Base-by-base conservation (phyloP, 2,113 vertebrate species). In the Passer montanus region DNA sequence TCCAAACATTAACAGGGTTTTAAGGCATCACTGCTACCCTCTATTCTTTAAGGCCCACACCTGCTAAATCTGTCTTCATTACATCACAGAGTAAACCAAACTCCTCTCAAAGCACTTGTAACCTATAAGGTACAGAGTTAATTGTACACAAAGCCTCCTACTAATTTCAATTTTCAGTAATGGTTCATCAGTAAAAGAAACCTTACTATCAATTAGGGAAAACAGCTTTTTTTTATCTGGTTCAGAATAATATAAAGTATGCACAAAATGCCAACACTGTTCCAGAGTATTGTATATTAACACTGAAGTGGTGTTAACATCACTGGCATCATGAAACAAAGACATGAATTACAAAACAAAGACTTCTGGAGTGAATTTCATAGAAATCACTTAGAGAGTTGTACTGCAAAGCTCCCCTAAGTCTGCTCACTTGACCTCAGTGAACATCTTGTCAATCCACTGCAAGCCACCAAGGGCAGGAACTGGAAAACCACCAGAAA, bases 401-500 rank as follows among this genome's bases (percentile, higher is more conserved):
- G 15, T 16, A 75, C 66, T 7, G 19, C 44, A 84, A 64, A 87
- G 47, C 28, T 84, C 47, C n/a, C 83, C 70, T 68, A 49, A 75
- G 35, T 46, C 80, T 59, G 15, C 37, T 90, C 66, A 64, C 52
- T 78, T 79, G 62, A 85, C 46, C 63, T 67, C 84, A 58, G 60
- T 12, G 46, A 73, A 17, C 41, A 44, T 7, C 20, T 30, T 58
- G 75, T 50, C 67, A 73, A 41, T 13, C 33, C 28, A 33, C 63
- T 83, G 30, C 35, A 66, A 77, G 35, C 27, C 13, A 37, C 41
- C 66, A 37, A 35, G 53, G 74, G 62, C 63, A 87, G 43, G 23
- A 94, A 68, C 37, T 87, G 70, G 50, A 92, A 91, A 55, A 64
- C 23, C 46, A 83, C 53, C 79, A 94, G 68, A 90, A 94, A 50